Base-by-base conservation (phyloP, 2,888 invertebrate species). In the Emmelina monodactyla region DNA sequence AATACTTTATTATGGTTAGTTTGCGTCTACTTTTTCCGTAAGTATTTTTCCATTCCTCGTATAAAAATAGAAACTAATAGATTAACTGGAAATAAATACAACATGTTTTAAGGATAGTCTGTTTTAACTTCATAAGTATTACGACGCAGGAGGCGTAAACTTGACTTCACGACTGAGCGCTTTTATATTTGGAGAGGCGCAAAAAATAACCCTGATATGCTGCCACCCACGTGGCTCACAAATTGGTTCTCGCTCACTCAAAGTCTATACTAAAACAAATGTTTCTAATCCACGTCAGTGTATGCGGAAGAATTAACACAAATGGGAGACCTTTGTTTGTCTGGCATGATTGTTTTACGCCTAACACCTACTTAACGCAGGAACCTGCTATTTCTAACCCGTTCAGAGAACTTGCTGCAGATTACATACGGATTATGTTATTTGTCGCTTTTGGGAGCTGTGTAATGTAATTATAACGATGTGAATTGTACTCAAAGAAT, bases 91-190 rank as follows among this genome's bases (percentile, higher is more conserved):
- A n/a, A n/a, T n/a, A n/a, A n/a, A n/a, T n/a, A n/a, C n/a, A n/a
- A n/a, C n/a, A n/a, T n/a, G n/a, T n/a, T n/a, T n/a, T n/a, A n/a
- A n/a, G n/a, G n/a, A n/a, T n/a, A n/a, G n/a, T n/a, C n/a, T n/a
- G n/a, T n/a, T n/a, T n/a, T n/a, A n/a, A n/a, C n/a, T n/a, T n/a
- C n/a, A n/a, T n/a, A n/a, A n/a, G n/a, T 25, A 10, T 25, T 13
- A 14, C 40, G 14, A 66, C 64, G 69, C 73, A 64, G 73, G 73
- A 67, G 75, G 70, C 63, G 65, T 62, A 55, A 62, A 49, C n/a
- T n/a, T n/a, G n/a, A n/a, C n/a, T n/a, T n/a, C n/a, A 60, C 60
- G 61, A 51, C 51, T 50, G 49, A 55, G 53, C 61, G 58, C 39
- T 44, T 46, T 52, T 56, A 53, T 59, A 63, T 67, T 65, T 59